Base-by-base conservation (phyloP, 2,888 invertebrate species). In the Macrophya annulata region DNA sequence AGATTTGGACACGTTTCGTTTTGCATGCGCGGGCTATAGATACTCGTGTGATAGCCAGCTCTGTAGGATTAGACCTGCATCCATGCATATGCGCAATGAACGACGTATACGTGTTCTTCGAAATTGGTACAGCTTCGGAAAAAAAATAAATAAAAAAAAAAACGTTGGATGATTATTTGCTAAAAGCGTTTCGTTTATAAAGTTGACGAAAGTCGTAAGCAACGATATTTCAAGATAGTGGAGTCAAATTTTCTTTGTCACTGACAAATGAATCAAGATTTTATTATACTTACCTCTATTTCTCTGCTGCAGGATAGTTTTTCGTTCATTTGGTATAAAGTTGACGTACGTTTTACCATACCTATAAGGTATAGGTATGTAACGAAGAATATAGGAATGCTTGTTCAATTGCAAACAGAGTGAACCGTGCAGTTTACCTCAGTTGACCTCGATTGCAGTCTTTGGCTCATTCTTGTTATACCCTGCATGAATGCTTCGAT, bases 21-120 rank as follows among this genome's bases (percentile, higher is more conserved):
- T 43, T 5, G 9, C 17, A 71, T 43, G 6, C 37, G n/a, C n/a
- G n/a, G 40, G 17, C 37, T 71, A 40, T 71, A 17, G 37, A 68
- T 68, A 15, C 25, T 68, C 55, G n/a, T n/a, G 55, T n/a, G 55
- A 55, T 55, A 55, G n/a, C 55, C 31, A 31, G 3, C 55, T 55
- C n/a, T n/a, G 55, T 55, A 55, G n/a, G 55, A 55, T 55, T n/a
- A 55, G 55, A 55, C 55, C 55, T n/a, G 55, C 55, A 55, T 55
- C 8, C n/a, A 51, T 51, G n/a, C 51, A 51, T n/a, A 51, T 51
- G 51, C 17, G n/a, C 51, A n/a, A 51, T 51, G n/a, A 51, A 51
- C 51, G n/a, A 51, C 51, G 17, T 51, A n/a, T 51, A n/a, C 10
- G 6, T n/a, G 5, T 55, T 55, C 8, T 1, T n/a, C n/a, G 55